A percentile compares a stretch with the other conserved stretches of the same genome.
Conservation (phyloP, 1,140 invertebrate genomes). For the Himalopsyche phryganea region DNA sequence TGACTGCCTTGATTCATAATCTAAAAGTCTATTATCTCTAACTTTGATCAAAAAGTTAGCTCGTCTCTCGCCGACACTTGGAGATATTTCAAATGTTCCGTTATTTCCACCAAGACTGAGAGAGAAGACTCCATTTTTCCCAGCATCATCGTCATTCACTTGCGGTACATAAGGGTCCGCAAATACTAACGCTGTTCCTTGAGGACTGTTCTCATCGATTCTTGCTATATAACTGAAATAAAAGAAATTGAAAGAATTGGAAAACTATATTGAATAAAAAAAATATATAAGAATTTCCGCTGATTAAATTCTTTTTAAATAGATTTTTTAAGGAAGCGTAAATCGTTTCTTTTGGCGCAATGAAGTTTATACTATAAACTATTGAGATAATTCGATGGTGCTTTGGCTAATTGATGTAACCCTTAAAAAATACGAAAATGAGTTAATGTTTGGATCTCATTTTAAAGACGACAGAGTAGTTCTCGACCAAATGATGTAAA, state of each 20-base stretch:
- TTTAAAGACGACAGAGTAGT: too few relatives aligned
- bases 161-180: slow-evolving; percentile 65
- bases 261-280: neutral
- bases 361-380: too few relatives aligned
- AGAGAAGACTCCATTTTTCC: slow-evolving; percentile 80
- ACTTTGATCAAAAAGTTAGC: slow-evolving; percentile 79
- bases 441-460: too few relatives aligned
- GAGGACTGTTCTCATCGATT: slow-evolving; percentile 79
- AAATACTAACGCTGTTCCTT: slow-evolving; percentile 70
- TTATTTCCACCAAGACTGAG: slow-evolving; percentile 76
- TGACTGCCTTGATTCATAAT: slow-evolving; percentile 74
- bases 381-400: too few relatives aligned
- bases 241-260: slow-evolving; percentile 13
- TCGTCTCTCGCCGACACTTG: slow-evolving; percentile 77
- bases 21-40: slow-evolving; percentile 73
- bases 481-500: too few relatives aligned
- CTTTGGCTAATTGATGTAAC: too few relatives aligned
- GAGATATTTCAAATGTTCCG: slow-evolving; percentile 84
- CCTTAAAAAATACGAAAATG: too few relatives aligned
- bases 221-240: slow-evolving; percentile 65
- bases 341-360: too few relatives aligned
- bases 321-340: too few relatives aligned
- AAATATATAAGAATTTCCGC: too few relatives aligned
- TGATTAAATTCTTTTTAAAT: too few relatives aligned
- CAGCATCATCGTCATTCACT: slow-evolving; percentile 74